Conservation (phyloP, 2,797 vertebrate genomes). For the Meriones psammophilus region DNA sequence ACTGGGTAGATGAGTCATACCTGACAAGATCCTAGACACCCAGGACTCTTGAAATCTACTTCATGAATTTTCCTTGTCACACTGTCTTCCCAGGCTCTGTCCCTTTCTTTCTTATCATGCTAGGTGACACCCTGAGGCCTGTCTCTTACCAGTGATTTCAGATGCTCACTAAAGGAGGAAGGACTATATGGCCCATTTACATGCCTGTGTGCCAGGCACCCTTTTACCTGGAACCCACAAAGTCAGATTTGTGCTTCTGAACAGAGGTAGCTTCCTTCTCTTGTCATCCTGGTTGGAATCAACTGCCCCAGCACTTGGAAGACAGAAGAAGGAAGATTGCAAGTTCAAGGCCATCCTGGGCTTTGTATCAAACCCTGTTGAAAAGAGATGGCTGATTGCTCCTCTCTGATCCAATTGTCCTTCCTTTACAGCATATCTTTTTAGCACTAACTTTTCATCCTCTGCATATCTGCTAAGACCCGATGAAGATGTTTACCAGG, state of each 20-base stretch:
- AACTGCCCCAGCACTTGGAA: not conserved
- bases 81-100: not conserved
- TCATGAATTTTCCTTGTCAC: not conserved
- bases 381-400: not conserved
- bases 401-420: not conserved
- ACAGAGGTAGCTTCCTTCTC: not conserved
- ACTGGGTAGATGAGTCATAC: too few species aligned
- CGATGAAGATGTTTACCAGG: not conserved
- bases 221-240: not conserved
- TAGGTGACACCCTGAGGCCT: not conserved
- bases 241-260: not conserved
- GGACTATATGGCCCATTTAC: not conserved
- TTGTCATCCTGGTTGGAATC: not conserved
- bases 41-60: not conserved
- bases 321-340: not conserved
- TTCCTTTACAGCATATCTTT: not conserved
- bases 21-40: too few species aligned
- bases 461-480: not conserved
- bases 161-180: not conserved
- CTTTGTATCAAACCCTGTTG: not conserved
- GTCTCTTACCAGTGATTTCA: not conserved
- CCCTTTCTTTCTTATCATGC: not conserved
- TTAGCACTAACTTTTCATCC: not conserved
- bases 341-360: not conserved
- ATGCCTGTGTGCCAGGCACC: not conserved